Evolutionary conservation across 2,113 vertebrate genomes (phyloP), one percentile per base, ranked within the genome.

Genomic region (Corythoichthys haematopterus): DNA sequence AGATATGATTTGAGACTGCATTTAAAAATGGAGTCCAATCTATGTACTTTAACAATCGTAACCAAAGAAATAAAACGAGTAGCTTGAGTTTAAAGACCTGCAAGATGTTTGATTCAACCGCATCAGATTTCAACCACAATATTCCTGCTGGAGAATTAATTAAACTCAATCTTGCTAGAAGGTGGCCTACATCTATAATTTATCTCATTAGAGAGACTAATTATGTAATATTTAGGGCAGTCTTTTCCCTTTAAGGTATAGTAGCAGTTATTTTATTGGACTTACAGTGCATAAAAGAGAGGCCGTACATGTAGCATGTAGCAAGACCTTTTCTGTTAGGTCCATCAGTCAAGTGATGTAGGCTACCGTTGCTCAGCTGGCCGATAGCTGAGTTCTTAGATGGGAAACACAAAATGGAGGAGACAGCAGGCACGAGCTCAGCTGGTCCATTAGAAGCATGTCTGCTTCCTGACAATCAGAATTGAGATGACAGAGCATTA

Each of bases 401-500:
- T 65, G 16, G 78, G 63, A 20, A 69, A 69, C 75, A 78, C 81
- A 86, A 88, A 88, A 87, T 85, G 84, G 82, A 87, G 86, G 84
- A 84, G 80, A 81, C 85, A 83, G 85, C 84, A 85, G 82, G 87
- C 88, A 84, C 83, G 75, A 86, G 82, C 88, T 89, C 89, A 88
- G 88, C 88, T 89, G 89, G 83, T 87, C 84, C 87, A 89, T 90
- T 86, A 89, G 80, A 60, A 74, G 47, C 79, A 70, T 71, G 86
- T 80, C 88, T 88, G 87, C 80, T 82, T 83, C 78, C 87, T 87
- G 89, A 88, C 89, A 88, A 84, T 84, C 77, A 79, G 72, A 80
- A 87, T 88, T 87, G 80, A 88, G 84, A 89, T 90, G 87, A 89
- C 84, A 57, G 85, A 85, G 85, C 85, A 85, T 87, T 87, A 85